Evolutionary conservation across 1,140 invertebrate species (phyloP).

Genomic region (Cyphomyrmex costatus): DNA sequence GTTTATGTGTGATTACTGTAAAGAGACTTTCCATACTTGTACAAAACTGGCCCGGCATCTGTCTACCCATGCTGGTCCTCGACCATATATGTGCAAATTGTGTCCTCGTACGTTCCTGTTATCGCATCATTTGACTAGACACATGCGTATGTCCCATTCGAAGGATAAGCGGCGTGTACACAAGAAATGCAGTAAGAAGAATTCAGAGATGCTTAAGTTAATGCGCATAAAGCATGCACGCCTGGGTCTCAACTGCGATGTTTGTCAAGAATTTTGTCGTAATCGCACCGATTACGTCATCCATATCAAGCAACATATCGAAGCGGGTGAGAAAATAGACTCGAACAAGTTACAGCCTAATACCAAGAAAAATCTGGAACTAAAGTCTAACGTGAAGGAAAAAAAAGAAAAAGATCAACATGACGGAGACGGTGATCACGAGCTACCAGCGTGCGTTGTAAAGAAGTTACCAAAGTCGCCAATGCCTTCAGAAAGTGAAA

Average conservation of each 20-base stretch:
- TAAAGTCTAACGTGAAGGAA: constrained; percentile 82
- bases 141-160: constrained; percentile 88
- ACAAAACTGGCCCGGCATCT: constrained; percentile 90
- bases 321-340: constrained; percentile 86
- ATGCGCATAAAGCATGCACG: constrained; percentile 86
- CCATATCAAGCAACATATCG: constrained; percentile 86
- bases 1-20: constrained; percentile 90
- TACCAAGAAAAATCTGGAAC: constrained; percentile 80
- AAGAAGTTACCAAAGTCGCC: constrained; percentile 81
- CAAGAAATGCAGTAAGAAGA: constrained; percentile 88
- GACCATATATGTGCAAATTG: constrained; percentile 91
- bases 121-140: constrained; percentile 92
- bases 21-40: constrained; percentile 89
- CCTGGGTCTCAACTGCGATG: constrained; percentile 83
- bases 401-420: constrained; percentile 82
- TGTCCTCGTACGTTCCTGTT: constrained; percentile 91
- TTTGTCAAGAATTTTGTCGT: constrained; percentile 85
- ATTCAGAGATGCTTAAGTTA: constrained; percentile 86
- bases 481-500: constrained; percentile 53
- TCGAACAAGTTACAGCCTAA: constrained; percentile 84
- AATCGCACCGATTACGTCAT: constrained; percentile 86
- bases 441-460: constrained; percentile 83
- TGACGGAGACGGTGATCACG: constrained; percentile 84
- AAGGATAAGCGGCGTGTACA: constrained; percentile 89
- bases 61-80: constrained; percentile 89